Percentiles rank a stretch among this genome's conserved stretches.
phyloP scores from a whole-genome alignment of 2,888 invertebrate genomes.

The Scaptomyza flava region DNA sequence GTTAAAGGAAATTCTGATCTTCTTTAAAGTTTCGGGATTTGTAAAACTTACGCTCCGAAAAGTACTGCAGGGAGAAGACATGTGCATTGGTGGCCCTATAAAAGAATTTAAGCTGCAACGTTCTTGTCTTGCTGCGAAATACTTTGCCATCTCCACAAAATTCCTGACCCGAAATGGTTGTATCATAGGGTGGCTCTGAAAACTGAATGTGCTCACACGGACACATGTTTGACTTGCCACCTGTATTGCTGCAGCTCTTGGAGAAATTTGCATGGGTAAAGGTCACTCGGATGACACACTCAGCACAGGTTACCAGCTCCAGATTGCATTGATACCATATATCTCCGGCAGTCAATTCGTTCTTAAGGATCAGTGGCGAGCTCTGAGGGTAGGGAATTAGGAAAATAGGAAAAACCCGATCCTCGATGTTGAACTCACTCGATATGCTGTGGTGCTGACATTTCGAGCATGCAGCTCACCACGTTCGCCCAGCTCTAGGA shows the following conservation, averaged over 20 bases:
- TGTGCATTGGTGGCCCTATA: conserved; percentile 87
- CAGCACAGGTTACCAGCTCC: conserved; percentile 89
- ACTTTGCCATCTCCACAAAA: conserved; percentile 86
- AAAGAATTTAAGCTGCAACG: conserved; percentile 86
- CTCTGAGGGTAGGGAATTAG: conserved; percentile 37
- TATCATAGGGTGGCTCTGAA: conserved; percentile 88
- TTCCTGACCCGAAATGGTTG: conserved; percentile 86
- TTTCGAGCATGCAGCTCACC: conserved; percentile 84
- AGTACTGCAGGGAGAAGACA: conserved; percentile 88
- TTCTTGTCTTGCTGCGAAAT: conserved; percentile 87
- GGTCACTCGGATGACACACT: conserved; percentile 86
- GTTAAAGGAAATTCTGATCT: neutral
- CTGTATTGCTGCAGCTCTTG: conserved; percentile 80
- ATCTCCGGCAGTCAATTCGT: conserved; percentile 70
- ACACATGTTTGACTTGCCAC: conserved; percentile 81
- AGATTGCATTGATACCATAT: conserved; percentile 86
- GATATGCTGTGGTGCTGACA: conserved; percentile 82
- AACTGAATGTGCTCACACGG: conserved; percentile 88
- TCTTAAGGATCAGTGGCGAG: conserved; percentile 70
- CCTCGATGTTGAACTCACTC: conserved; percentile 69
- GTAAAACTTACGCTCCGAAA: conserved; percentile 86
- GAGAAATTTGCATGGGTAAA: conserved; percentile 83
- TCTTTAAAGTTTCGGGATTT: neutral
- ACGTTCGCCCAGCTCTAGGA: conserved; percentile 84
- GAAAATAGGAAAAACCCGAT: neutral